A percentile compares a stretch with the other conserved stretches of the same genome.
phyloP scores from a whole-genome alignment of 2,113 vertebrate species.

The Pyxicephalus adspersus region DNA sequence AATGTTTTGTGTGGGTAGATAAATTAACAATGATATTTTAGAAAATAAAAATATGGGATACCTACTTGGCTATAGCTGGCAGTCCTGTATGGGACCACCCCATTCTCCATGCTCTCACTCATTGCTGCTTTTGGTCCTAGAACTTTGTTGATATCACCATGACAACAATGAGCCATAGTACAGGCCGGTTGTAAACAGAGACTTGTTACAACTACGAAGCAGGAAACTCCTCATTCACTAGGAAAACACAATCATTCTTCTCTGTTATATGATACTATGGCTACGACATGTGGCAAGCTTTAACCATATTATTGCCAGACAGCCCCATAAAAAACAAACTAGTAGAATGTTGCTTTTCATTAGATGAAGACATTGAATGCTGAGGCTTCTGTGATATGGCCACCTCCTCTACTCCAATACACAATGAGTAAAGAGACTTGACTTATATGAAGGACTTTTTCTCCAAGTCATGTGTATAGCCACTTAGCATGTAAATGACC shows the following conservation, averaged over 20 bases:
- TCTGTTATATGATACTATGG: conserved; percentile 20
- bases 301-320: neutral
- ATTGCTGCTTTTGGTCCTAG: neutral
- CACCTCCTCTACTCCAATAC: too few species aligned
- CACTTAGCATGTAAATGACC: too few species aligned
- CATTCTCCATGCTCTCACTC: neutral
- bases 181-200: conserved; percentile 13
- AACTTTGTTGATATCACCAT: conserved; percentile 34
- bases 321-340: too few species aligned
- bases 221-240: conserved; percentile 1
- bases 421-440: too few species aligned
- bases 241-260: conserved; percentile 12
- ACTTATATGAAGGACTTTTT: too few species aligned
- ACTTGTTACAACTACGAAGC: conserved; percentile 31
- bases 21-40: too few species aligned
- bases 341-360: too few species aligned
- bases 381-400: too few species aligned
- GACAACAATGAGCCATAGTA: conserved; percentile 9
- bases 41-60: neutral
- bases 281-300: neutral
- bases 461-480: too few species aligned
- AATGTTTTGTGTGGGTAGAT: too few species aligned
- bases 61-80: neutral
- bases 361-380: too few species aligned
- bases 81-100: neutral